These are phyloP conservation scores for Cephalopholis sonnerati DNA, from an alignment of 2,113 vertebrate species.

Conservation along the genomic window DNA sequence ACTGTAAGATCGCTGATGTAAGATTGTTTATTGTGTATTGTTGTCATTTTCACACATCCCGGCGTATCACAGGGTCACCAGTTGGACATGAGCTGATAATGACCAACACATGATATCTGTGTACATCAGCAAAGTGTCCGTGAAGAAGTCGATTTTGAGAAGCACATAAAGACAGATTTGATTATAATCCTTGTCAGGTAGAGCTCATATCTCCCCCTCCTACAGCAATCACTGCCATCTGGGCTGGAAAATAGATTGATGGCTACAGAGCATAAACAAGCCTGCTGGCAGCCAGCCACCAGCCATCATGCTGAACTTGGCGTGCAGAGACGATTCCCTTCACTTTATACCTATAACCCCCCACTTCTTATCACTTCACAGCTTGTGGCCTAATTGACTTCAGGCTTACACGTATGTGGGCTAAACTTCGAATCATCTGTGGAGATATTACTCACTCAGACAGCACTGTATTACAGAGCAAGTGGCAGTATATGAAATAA, in stretches of 20 bases:
- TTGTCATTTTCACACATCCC: not conserved
- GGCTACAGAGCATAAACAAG: conserved; percentile 61
- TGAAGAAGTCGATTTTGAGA: not conserved
- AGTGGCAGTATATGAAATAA: not conserved
- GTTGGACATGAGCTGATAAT: not conserved
- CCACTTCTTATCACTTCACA: conserved; percentile 63
- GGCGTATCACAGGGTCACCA: not conserved
- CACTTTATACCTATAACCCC: conserved; percentile 46
- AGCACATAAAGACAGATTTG: conserved; percentile 39
- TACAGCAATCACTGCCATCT: conserved; percentile 69
- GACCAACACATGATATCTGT: not conserved
- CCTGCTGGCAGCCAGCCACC: conserved; percentile 54
- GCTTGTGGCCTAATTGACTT: conserved; percentile 65
- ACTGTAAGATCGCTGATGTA: not conserved
- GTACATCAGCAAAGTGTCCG: not conserved
- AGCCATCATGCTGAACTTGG: conserved; percentile 55
- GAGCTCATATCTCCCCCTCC: conserved; percentile 49
- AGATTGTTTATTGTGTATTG: not conserved
- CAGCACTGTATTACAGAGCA: conserved; percentile 11
- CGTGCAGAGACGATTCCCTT: conserved; percentile 51
- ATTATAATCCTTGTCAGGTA: conserved; percentile 63
- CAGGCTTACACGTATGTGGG: conserved; percentile 44
- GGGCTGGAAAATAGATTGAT: conserved; percentile 66
- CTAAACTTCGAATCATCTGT: conserved; percentile 54
- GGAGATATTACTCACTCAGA: conserved; percentile 37